Base-by-base conservation (phyloP, 2,113 vertebrate genomes). In the Nestor notabilis region DNA sequence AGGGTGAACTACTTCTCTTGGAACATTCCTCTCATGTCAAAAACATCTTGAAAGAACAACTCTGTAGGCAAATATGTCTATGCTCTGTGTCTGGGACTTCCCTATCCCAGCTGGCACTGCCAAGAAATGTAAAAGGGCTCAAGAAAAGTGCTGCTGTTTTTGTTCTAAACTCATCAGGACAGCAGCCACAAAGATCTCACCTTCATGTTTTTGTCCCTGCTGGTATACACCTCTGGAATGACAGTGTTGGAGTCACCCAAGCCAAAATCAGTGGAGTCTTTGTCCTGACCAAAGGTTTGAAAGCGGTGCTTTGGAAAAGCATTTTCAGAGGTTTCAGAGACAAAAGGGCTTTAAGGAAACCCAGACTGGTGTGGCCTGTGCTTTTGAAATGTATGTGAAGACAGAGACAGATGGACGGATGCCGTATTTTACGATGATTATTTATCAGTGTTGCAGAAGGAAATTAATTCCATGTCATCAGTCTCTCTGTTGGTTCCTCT, bases 361-460 rank as follows among this genome's bases (percentile, higher is more conserved):
- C 11, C 23, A 64, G 16, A 5, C 6, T 47, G 24, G 18, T 39
- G 41, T 53, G 20, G 37, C 44, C 16, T 3, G 1, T 84, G 9
- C 10, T 81, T 90, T 61, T 87, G n/a, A 83, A 75, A 69, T 37
- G 2, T 35, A 21, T 72, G 43, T 60, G 44, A 55, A 65, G 17
- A 60, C 66, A 64, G 43, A 79, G 39, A 55, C 33, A 33, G 56
- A 64, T 64, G 52, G 43, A 24, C 55, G 87, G 90, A 75, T 91
- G 84, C 50, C 39, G 85, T 89, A 37, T 82, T 76, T 71, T 82
- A 68, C 5, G 7, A 60, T 79, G 0, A 91, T 90, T 68, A 71
- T 89, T 87, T 94, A 93, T 91, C 87, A 74, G 20, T 76, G 14
- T 91, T 96, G 87, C 87, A 85, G 56, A 83, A 72, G 20, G 43